Conservation (phyloP, 2,888 invertebrate genomes). For the Nomada flava region DNA sequence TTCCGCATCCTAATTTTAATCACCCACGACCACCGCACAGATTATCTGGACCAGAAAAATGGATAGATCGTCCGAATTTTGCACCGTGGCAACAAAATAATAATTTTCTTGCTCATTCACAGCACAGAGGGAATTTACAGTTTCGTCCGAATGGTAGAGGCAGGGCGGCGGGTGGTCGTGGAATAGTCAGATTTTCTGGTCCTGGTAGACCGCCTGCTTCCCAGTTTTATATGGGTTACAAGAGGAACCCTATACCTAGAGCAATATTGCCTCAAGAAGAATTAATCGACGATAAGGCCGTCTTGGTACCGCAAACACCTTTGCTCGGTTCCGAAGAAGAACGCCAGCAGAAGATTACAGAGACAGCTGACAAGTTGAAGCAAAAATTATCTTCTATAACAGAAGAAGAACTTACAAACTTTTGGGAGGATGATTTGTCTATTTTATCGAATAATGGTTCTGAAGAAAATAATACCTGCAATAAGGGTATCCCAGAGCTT, state of each 20-base stretch:
- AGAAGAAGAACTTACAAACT: slow-evolving; percentile 72
- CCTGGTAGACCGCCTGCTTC: slow-evolving; percentile 59
- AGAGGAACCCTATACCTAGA: slow-evolving; percentile 28
- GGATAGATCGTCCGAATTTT: slow-evolving; percentile 53
- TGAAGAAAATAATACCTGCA: slow-evolving; percentile 40
- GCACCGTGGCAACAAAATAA: slow-evolving; percentile 60
- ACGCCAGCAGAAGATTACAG: slow-evolving; percentile 78
- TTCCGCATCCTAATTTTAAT: slow-evolving; percentile 61
- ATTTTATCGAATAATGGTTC: slow-evolving; percentile 12
- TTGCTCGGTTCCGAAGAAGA: slow-evolving; percentile 81
- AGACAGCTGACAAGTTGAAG: slow-evolving; percentile 80
- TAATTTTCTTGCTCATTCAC: slow-evolving; percentile 46
- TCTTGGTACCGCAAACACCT: slow-evolving; percentile 56
- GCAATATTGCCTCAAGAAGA: not conserved
- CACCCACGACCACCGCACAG: slow-evolving; percentile 47
- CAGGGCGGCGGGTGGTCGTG: slow-evolving; percentile 41
- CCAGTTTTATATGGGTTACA: slow-evolving; percentile 15
- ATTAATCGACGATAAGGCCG: slow-evolving; percentile 8
- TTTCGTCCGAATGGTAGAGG: slow-evolving; percentile 51
- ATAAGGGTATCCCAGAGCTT: slow-evolving; percentile 71
- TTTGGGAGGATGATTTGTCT: slow-evolving; percentile 75
- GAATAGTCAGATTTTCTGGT: slow-evolving; percentile 61
- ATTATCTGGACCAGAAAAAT: slow-evolving; percentile 48
- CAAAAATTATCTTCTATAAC: slow-evolving; percentile 76
- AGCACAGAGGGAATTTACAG: slow-evolving; percentile 49